phyloP scores from a whole-genome alignment of 2,797 vertebrate genomes.

The Coregonus suidteri region DNA sequence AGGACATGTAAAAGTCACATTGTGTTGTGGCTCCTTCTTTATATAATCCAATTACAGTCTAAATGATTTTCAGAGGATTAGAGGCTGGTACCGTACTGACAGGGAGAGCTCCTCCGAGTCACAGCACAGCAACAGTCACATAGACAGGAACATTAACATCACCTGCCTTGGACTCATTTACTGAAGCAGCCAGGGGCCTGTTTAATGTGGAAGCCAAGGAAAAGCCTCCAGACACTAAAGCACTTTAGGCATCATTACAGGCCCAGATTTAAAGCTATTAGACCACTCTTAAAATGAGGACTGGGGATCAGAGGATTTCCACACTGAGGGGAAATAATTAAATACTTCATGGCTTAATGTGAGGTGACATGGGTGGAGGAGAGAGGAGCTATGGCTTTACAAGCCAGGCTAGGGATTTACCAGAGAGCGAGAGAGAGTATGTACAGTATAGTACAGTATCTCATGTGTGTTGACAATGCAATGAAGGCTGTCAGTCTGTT shows the following conservation, averaged over 20 bases:
- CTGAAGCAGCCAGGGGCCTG: slow-evolving; percentile 43
- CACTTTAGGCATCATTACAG: slow-evolving; percentile 63
- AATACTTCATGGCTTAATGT: slow-evolving; percentile 2
- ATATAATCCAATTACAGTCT: slow-evolving; percentile 69
- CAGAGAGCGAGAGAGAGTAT: too few relatives aligned
- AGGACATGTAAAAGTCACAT: slow-evolving; percentile 40
- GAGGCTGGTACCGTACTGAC: slow-evolving; percentile 30
- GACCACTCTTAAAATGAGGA: slow-evolving; percentile 50
- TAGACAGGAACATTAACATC: slow-evolving; percentile 54
- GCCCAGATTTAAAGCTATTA: slow-evolving; percentile 62
- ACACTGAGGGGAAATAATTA: slow-evolving; percentile 33
- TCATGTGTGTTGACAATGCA: background rate
- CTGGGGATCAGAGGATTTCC: slow-evolving; percentile 53
- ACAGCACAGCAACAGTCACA: slow-evolving; percentile 42
- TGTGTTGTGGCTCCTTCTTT: slow-evolving; percentile 51
- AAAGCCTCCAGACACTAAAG: slow-evolving; percentile 40
- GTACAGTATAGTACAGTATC: background rate
- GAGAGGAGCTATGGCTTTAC: background rate
- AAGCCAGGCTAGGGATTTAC: background rate
- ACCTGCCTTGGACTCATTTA: slow-evolving; percentile 40
- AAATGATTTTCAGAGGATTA: slow-evolving; percentile 69
- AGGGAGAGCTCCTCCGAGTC: slow-evolving; percentile 31
- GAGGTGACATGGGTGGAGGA: background rate
- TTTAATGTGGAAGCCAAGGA: slow-evolving; percentile 30
- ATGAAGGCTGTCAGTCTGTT: background rate